Evolutionary conservation across 2,797 vertebrate genomes (phyloP).

Genomic region (Micrastur ruficollis): DNA sequence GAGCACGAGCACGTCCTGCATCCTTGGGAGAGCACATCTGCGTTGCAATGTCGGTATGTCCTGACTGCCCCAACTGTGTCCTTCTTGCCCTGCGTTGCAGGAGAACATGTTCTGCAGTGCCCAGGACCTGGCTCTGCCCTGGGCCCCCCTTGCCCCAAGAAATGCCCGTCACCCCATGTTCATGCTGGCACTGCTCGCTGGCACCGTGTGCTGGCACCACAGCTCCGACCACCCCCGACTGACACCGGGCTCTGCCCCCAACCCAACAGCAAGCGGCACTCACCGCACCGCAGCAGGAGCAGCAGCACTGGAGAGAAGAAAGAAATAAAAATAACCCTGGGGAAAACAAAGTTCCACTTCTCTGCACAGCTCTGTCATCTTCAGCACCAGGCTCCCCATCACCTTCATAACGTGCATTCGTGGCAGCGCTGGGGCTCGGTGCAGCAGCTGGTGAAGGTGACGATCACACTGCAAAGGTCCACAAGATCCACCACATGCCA

Average conservation of each 20-base stretch:
- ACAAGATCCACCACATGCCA: background rate
- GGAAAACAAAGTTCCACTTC: background rate
- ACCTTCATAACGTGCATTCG: rapidly evolving
- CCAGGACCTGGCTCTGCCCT: background rate
- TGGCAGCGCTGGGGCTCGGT: background rate
- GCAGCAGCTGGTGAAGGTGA: background rate
- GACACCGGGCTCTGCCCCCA: background rate
- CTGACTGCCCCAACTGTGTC: background rate
- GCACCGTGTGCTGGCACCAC: background rate
- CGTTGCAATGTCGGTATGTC: rapidly evolving
- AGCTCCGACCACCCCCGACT: rapidly evolving
- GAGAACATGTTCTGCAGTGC: background rate
- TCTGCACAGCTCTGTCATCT: background rate
- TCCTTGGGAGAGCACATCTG: background rate
- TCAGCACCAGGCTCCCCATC: background rate
- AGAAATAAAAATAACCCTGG: background rate
- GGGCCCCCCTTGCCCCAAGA: background rate
- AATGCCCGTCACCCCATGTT: rapidly evolving
- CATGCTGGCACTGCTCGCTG: background rate
- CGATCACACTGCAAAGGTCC: background rate
- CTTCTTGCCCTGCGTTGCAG: background rate
- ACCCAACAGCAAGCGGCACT: background rate
- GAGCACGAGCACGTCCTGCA: rapidly evolving
- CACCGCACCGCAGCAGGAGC: background rate
- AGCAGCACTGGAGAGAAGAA: background rate